Conservation (phyloP, 2,888 invertebrate genomes). For the Subacronicta megacephala region DNA sequence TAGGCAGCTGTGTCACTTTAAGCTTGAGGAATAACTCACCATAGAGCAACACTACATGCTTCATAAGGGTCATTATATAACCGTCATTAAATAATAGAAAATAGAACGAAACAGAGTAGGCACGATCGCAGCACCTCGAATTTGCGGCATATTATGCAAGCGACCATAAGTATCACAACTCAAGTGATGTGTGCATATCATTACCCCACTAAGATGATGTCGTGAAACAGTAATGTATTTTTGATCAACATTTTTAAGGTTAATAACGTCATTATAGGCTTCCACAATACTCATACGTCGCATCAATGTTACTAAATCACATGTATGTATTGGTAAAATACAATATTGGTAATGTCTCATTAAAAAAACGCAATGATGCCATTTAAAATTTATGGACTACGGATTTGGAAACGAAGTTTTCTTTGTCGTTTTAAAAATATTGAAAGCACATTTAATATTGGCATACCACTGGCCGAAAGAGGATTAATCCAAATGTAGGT, state of each 20-base stretch:
- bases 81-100: constrained; percentile 59
- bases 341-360: not conserved
- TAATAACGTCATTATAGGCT: constrained; percentile 23
- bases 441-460: constrained; percentile 16
- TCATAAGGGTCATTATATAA: constrained; percentile 40
- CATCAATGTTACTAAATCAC: constrained; percentile 20
- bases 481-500: constrained; percentile 72
- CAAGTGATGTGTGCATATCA: constrained; percentile 57
- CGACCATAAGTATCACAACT: constrained; percentile 51
- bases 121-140: constrained; percentile 49
- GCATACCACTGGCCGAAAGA: constrained; percentile 52
- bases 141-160: constrained; percentile 66
- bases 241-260: constrained; percentile 31
- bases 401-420: not conserved
- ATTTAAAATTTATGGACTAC: no score
- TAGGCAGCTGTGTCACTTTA: no score
- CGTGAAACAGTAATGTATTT: constrained; percentile 49
- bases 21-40: not conserved
- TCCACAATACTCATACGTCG: constrained; percentile 13
- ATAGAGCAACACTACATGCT: not conserved
- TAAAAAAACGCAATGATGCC: not conserved
- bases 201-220: constrained; percentile 63
- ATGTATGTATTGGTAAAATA: constrained; percentile 10
- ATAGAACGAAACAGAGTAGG: constrained; percentile 53
- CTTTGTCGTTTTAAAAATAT: constrained; percentile 8